Conservation (phyloP, 2,113 vertebrate species). For the Blennius ocellaris region DNA sequence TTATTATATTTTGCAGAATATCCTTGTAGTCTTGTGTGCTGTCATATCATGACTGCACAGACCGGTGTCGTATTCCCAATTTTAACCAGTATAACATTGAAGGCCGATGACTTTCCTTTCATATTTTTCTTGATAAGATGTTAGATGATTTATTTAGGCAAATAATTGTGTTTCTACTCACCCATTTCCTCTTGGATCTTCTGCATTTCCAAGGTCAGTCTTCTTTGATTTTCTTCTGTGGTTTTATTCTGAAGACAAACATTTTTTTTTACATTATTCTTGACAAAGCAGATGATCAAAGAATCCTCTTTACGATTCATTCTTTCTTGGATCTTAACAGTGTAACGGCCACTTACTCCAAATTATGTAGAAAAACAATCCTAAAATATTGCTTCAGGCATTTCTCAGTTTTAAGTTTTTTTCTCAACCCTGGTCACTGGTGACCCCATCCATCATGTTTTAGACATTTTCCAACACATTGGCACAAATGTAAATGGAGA, state of each 20-base stretch:
- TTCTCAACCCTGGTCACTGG: no score
- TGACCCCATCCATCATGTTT: no score
- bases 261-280: no score
- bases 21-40: background rate
- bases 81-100: no score
- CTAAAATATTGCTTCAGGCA: background rate
- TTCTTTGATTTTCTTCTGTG: constrained; percentile 87
- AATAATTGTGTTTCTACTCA: constrained; percentile 79
- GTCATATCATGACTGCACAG: background rate
- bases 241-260: constrained; percentile 88
- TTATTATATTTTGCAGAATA: background rate
- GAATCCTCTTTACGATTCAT: background rate
- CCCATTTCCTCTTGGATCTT: constrained; percentile 93
- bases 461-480: no score
- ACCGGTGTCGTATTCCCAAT: no score
- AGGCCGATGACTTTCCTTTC: no score
- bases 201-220: constrained; percentile 87
- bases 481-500: no score
- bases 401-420: background rate
- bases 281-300: constrained; percentile 16
- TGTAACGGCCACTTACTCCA: background rate
- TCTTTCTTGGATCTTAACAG: background rate
- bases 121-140: no score
- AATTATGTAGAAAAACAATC: background rate
- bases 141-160: no score